Evolutionary conservation across 2,888 invertebrate species (phyloP), one percentile per base, ranked within the genome.

Genomic region (Xylophagus ater): DNA sequence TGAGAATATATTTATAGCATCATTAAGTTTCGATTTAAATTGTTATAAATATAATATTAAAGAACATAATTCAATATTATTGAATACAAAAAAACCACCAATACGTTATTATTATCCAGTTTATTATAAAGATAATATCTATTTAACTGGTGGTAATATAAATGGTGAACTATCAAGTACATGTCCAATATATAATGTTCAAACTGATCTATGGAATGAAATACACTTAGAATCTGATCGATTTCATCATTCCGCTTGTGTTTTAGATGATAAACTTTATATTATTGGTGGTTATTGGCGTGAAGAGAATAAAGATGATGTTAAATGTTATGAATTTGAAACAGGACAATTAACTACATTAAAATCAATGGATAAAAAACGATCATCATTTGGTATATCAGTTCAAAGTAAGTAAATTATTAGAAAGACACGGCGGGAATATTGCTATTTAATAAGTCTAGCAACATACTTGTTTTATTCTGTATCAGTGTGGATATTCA

Each of bases 401-500:
- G 31, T 21, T 17, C 37, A 37, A 12, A 37, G 37, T 37, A 37
- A 31, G 37, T 21, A n/a, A n/a, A n/a, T n/a, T n/a, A n/a, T n/a
- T n/a, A n/a, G n/a, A n/a, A n/a, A n/a, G n/a, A n/a, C n/a, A n/a
- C n/a, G n/a, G n/a, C n/a, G n/a, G n/a, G n/a, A n/a, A n/a, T n/a
- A n/a, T n/a, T n/a, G n/a, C n/a, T n/a, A n/a, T n/a, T n/a, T n/a
- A n/a, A n/a, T n/a, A n/a, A n/a, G n/a, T n/a, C n/a, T n/a, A n/a
- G n/a, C n/a, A n/a, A n/a, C n/a, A n/a, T n/a, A n/a, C n/a, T n/a
- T n/a, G n/a, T n/a, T n/a, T n/a, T n/a, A n/a, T n/a, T n/a, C n/a
- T n/a, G n/a, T n/a, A n/a, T n/a, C n/a, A n/a, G n/a, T n/a, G n/a
- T n/a, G n/a, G n/a, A n/a, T n/a, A n/a, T n/a, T n/a, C n/a, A n/a